A percentile compares a stretch with the other conserved stretches of the same genome.
phyloP scores from a whole-genome alignment of 2,888 invertebrate genomes.

The Cheilosia urbana region DNA sequence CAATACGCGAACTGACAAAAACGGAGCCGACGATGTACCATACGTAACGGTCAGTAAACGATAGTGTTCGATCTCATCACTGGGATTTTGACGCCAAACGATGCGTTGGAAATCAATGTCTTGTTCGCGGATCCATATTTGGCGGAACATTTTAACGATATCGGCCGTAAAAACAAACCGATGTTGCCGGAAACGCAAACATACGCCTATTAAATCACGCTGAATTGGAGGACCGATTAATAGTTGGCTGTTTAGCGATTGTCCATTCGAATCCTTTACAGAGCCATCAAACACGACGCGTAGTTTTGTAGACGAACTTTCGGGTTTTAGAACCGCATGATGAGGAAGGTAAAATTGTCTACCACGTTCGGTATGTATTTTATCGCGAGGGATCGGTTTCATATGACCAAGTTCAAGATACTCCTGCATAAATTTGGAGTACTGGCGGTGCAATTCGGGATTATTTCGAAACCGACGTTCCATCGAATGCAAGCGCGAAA shows the following conservation, averaged over 20 bases:
- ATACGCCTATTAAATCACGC: conserved; percentile 60
- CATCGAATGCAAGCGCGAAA: conserved; percentile 29
- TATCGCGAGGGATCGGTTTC: conserved; percentile 17
- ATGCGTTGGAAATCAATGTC: conserved; percentile 24
- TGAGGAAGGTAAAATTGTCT: conserved; percentile 64
- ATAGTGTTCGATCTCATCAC: conserved; percentile 34
- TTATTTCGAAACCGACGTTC: conserved; percentile 32
- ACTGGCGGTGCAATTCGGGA: conserved; percentile 1
- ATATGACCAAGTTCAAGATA: conserved; percentile 30
- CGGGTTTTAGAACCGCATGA: conserved; percentile 68
- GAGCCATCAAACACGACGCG: conserved; percentile 58
- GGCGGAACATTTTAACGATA: conserved; percentile 54
- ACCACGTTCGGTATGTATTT: not conserved
- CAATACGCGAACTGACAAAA: conserved; percentile 15
- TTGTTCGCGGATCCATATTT: conserved; percentile 56
- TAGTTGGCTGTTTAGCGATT: conserved; percentile 38
- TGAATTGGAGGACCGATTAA: conserved; percentile 57
- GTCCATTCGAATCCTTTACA: conserved; percentile 40
- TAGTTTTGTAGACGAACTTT: conserved; percentile 53
- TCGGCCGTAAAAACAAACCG: conserved; percentile 32
- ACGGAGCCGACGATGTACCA: conserved; percentile 47
- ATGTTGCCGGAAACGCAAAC: conserved; percentile 66
- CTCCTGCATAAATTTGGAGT: conserved; percentile 34
- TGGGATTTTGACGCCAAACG: conserved; percentile 51
- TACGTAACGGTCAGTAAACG: conserved; percentile 29